Evolutionary conservation across 1,140 invertebrate genomes (phyloP).

Genomic region (Brachionus rubens): DNA sequence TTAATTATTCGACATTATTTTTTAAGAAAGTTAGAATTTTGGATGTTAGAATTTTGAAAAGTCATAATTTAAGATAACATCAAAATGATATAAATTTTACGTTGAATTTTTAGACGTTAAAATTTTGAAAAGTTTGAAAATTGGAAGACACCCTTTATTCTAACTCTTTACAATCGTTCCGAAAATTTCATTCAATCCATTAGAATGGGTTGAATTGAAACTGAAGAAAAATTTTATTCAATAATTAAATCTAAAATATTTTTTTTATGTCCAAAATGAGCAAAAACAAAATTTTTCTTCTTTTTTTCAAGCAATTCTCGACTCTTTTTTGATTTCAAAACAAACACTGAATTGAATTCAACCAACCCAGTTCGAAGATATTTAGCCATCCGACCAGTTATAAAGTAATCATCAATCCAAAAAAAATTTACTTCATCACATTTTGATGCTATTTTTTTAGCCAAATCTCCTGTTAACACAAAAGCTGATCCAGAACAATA

Average conservation of each 20-base stretch:
- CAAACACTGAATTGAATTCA: conserved; percentile 12
- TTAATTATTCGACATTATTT: no score
- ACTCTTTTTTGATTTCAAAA: background rate
- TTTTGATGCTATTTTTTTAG: background rate
- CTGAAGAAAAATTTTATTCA: background rate
- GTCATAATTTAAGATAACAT: no score
- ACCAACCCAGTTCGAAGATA: background rate
- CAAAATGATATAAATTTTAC: no score
- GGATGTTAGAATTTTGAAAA: no score
- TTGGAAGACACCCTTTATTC: no score
- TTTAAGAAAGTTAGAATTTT: no score
- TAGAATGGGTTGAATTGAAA: no score
- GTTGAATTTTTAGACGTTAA: no score
- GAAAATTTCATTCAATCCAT: no score
- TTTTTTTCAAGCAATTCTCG: background rate
- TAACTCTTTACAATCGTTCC: no score
- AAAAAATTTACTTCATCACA: conserved; percentile 47
- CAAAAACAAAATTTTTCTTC: background rate
- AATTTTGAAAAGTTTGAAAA: no score
- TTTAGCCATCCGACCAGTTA: conserved; percentile 47
- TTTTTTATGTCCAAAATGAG: background rate
- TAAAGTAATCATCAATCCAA: conserved; percentile 50
- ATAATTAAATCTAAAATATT: background rate
- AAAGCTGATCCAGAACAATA: conserved; percentile 43
- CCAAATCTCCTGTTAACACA: background rate